These are phyloP conservation scores for Crocidura indochinensis DNA, from an alignment of 2,797 vertebrate species.

Conservation along the genomic window DNA sequence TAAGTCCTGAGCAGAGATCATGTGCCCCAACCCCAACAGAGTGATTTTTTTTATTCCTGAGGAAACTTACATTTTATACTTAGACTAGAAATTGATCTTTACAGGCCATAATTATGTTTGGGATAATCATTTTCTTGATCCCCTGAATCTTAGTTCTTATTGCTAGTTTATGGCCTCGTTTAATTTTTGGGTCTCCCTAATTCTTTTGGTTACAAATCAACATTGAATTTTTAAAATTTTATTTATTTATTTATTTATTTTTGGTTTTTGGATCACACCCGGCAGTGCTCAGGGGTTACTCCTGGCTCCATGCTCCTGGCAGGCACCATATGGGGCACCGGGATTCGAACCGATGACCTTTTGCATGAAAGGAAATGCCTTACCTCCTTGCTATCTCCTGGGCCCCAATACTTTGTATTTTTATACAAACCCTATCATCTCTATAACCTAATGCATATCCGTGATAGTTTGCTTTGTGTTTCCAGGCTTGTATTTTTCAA, in stretches of 20 bases:
- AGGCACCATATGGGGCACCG: too few relatives aligned
- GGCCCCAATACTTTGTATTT: conserved; percentile 12
- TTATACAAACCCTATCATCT: conserved; percentile 45
- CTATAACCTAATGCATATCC: conserved; percentile 55
- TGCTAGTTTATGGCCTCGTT: conserved; percentile 34
- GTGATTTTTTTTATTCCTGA: neutral
- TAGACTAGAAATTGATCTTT: conserved; percentile 26
- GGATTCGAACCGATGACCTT: too few relatives aligned
- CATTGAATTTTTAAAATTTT: conserved; percentile 29
- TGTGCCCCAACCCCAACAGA: too few relatives aligned
- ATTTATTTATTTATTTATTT: too few relatives aligned
- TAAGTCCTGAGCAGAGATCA: too few relatives aligned
- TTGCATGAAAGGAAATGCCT: too few relatives aligned
- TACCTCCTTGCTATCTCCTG: too few relatives aligned
- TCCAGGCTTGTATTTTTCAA: conserved; percentile 37
- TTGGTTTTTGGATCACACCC: too few relatives aligned
- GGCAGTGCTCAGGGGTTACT: too few relatives aligned
- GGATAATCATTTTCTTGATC: neutral
- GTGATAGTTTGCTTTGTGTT: conserved; percentile 56
- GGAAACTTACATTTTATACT: conserved; percentile 11
- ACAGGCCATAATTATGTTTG: neutral
- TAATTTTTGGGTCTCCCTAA: conserved; percentile 20
- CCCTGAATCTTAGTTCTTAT: neutral
- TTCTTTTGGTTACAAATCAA: conserved; percentile 22
- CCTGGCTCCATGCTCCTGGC: too few relatives aligned